Conservation (phyloP, 2,113 vertebrate genomes). For the Cranoglanis bouderius region DNA sequence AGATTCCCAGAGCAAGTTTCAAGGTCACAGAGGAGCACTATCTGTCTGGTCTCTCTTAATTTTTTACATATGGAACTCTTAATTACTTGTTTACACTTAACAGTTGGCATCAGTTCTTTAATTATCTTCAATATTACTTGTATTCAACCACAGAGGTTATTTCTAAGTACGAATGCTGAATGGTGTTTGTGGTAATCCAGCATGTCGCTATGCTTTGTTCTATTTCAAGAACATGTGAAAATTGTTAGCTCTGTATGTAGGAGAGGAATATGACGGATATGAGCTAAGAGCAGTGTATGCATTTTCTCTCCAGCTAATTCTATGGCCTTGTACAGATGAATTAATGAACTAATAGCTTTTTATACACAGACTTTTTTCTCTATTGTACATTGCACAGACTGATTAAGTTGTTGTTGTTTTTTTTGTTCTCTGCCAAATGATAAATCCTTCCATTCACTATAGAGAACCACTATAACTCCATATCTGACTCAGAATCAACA, state of each 20-base stretch:
- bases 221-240: constrained; percentile 35
- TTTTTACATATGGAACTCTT: constrained; percentile 40
- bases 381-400: constrained; percentile 14
- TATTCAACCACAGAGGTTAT: constrained; percentile 7
- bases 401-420: not conserved
- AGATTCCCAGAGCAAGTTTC: constrained; percentile 47
- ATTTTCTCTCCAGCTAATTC: constrained; percentile 12
- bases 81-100: constrained; percentile 44
- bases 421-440: not conserved
- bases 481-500: constrained; percentile 12
- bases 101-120: constrained; percentile 38
- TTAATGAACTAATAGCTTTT: constrained; percentile 22
- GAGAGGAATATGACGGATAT: not conserved
- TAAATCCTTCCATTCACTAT: not conserved
- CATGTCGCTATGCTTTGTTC: constrained; percentile 1
- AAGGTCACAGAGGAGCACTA: constrained; percentile 34
- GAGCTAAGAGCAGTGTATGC: constrained; percentile 10
- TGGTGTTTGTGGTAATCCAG: not conserved
- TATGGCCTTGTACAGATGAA: constrained; percentile 31
- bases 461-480: not conserved
- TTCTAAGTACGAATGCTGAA: not conserved
- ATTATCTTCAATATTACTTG: constrained; percentile 23
- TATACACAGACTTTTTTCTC: constrained; percentile 37
- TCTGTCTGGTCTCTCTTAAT: constrained; percentile 21
- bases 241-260: not conserved